phyloP scores from a whole-genome alignment of 2,888 invertebrate species.

The Heliconius cydno region DNA sequence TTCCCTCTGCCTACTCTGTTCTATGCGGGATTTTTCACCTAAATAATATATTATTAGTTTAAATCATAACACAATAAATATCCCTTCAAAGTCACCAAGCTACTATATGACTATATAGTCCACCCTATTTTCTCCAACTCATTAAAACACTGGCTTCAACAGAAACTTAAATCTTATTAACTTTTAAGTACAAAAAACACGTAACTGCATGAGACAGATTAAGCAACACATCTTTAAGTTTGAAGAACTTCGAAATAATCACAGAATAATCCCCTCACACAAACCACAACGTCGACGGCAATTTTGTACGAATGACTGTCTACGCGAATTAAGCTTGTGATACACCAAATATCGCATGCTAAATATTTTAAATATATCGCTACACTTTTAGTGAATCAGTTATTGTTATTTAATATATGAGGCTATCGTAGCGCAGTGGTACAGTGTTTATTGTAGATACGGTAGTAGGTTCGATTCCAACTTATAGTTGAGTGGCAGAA shows the following conservation, averaged over 20 bases:
- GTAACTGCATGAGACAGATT: conserved; percentile 25
- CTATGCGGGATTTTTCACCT: too few relatives aligned
- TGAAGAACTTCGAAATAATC: conserved; percentile 43
- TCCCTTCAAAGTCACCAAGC: not conserved
- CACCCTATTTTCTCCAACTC: not conserved
- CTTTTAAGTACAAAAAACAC: conserved; percentile 21
- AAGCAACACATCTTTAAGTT: conserved; percentile 38
- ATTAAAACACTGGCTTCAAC: not conserved
- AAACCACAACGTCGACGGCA: conserved; percentile 68
- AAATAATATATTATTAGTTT: not conserved
- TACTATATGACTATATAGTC: not conserved
- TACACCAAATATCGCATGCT: not conserved
- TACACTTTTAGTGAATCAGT: not conserved
- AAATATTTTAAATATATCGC: not conserved
- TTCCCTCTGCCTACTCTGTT: too few relatives aligned
- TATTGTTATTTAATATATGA: too few relatives aligned
- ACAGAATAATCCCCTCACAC: conserved; percentile 57
- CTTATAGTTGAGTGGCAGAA: too few relatives aligned
- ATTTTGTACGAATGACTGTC: conserved; percentile 69
- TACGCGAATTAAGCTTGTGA: conserved; percentile 60
- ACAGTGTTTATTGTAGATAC: too few relatives aligned
- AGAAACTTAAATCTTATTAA: conserved; percentile 9
- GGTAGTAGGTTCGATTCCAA: too few relatives aligned
- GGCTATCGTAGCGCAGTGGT: too few relatives aligned
- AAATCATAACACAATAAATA: not conserved